Percentiles rank a stretch among this genome's conserved stretches.
phyloP scores from a whole-genome alignment of 1,140 invertebrate genomes.

The Drosophila nebulosa region DNA sequence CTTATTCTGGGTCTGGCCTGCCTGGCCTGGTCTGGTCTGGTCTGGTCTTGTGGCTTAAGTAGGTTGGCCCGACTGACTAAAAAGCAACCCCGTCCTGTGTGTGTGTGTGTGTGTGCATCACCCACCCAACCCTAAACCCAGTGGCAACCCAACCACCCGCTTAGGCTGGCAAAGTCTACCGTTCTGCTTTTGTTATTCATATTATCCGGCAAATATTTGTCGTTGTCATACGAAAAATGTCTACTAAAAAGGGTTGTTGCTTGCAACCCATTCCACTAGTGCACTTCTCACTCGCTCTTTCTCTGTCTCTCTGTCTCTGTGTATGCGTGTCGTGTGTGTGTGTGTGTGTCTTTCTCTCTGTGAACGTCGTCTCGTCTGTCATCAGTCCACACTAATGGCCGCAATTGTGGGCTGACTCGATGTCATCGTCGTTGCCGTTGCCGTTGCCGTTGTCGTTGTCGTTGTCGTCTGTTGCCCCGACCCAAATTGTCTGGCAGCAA shows the following conservation, averaged over 20 bases:
- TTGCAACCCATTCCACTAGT: conserved; percentile 32
- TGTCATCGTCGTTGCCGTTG: neutral
- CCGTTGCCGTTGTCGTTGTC: neutral
- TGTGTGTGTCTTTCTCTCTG: neutral
- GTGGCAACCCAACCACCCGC: neutral
- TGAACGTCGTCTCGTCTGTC: conserved; percentile 5
- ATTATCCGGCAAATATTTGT: conserved; percentile 79
- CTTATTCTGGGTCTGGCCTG: conserved; percentile 22
- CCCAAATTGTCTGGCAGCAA: conserved; percentile 62
- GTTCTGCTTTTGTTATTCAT: conserved; percentile 72
- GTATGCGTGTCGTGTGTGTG: neutral
- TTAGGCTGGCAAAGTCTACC: conserved; percentile 27
- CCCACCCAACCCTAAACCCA: conserved; percentile 3
- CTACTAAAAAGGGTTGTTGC: conserved; percentile 69
- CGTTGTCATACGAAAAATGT: conserved; percentile 77
- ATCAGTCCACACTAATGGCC: conserved; percentile 57
- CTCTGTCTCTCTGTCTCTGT: conserved; percentile 5
- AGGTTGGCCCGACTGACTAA: conserved; percentile 31
- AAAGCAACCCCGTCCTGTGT: neutral
- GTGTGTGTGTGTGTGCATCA: too few relatives aligned
- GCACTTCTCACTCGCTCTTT: neutral
- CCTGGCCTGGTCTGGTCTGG: conserved; percentile 27
- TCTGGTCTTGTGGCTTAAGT: conserved; percentile 47
- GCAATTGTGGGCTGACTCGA: conserved; percentile 58
- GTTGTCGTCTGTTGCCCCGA: conserved; percentile 41